Conservation (phyloP, 2,113 vertebrate species). For the Sinosuthora webbiana region DNA sequence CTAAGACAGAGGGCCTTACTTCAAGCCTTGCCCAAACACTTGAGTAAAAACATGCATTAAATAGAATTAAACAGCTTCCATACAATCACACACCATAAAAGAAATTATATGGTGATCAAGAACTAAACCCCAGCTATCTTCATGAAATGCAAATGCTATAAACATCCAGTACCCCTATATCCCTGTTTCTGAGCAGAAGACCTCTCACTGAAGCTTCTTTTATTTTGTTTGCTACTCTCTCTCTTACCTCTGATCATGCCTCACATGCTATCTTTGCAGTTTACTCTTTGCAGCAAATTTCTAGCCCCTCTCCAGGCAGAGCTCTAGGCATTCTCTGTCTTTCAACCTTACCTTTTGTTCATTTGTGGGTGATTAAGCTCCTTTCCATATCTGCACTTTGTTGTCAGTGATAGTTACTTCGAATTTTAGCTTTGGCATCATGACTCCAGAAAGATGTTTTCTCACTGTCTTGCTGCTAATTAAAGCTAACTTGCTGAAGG, state of each 20-base stretch:
- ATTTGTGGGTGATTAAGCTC: background rate
- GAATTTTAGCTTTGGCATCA: background rate
- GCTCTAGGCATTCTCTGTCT: background rate
- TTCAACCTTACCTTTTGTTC: background rate
- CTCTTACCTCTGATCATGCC: background rate
- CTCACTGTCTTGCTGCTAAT: background rate
- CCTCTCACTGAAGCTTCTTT: background rate
- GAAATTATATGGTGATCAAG: rapidly evolving
- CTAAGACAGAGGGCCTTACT: background rate
- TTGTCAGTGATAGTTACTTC: background rate
- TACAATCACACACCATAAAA: background rate
- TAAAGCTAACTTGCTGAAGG: background rate
- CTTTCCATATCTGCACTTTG: background rate
- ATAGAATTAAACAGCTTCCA: background rate
- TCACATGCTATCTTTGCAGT: background rate
- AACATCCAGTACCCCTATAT: background rate
- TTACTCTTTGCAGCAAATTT: background rate
- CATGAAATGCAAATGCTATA: background rate
- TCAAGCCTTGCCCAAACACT: background rate
- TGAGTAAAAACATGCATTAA: background rate
- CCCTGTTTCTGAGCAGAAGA: background rate
- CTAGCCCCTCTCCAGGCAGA: background rate
- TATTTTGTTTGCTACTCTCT: background rate
- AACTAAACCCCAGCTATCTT: background rate
- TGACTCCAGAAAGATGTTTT: background rate